Evolutionary conservation across 2,888 invertebrate genomes (phyloP).

Genomic region (Adelognathus sp.): DNA sequence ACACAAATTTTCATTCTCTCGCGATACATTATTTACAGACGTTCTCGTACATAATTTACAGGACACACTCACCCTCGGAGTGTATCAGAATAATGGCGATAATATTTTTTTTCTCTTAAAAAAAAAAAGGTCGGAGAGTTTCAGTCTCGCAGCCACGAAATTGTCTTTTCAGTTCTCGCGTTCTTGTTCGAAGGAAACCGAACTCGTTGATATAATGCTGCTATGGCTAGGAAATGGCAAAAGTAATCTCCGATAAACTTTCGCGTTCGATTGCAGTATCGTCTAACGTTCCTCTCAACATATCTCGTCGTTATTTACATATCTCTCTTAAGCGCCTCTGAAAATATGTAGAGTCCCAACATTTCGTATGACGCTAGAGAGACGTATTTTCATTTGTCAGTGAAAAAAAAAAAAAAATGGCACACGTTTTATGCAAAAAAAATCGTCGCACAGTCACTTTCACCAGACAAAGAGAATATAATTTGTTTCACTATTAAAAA

Average conservation of each 20-base stretch:
- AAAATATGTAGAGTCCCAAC: not conserved
- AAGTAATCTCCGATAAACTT: constrained; percentile 13
- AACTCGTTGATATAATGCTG: constrained; percentile 52
- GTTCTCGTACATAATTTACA: constrained; percentile 74
- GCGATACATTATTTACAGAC: constrained; percentile 74
- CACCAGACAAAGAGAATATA: constrained; percentile 37
- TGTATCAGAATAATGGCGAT: constrained; percentile 68
- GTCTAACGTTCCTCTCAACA: not conserved
- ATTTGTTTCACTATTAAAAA: constrained; percentile 57
- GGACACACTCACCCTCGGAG: constrained; percentile 62
- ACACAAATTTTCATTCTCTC: constrained; percentile 64
- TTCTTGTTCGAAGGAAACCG: constrained; percentile 43
- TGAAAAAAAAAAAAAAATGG: constrained; percentile 60
- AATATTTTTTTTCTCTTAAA: not conserved
- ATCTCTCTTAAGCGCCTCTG: constrained; percentile 2
- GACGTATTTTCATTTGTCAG: constrained; percentile 11
- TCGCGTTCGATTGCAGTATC: constrained; percentile 1
- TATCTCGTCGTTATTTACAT: constrained; percentile 22
- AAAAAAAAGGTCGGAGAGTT: constrained; percentile 65
- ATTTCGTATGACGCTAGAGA: not conserved
- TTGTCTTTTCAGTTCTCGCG: constrained; percentile 41
- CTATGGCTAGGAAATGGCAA: constrained; percentile 66
- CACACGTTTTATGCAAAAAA: constrained; percentile 42
- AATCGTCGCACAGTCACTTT: constrained; percentile 8
- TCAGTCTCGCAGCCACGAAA: constrained; percentile 75